Conservation (phyloP, 2,797 vertebrate genomes). For the Pristis pectinata region DNA sequence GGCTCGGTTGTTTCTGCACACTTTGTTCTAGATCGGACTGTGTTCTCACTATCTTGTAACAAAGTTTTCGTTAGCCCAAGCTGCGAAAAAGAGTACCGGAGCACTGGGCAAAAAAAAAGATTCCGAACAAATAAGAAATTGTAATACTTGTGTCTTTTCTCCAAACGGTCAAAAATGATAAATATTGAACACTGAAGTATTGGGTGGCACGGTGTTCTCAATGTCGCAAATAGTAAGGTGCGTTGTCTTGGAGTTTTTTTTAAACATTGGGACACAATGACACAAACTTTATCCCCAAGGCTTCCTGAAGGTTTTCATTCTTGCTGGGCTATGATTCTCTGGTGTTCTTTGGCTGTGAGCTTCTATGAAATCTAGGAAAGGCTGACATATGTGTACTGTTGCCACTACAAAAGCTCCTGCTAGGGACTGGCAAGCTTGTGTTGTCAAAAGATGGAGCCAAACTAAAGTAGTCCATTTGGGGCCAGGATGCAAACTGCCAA, state of each 20-base stretch:
- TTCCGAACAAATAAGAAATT: neutral
- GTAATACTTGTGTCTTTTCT: conserved; percentile 11
- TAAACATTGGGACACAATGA: neutral
- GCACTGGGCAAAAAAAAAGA: neutral
- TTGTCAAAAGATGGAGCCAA: neutral
- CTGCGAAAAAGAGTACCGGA: neutral
- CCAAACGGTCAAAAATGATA: neutral
- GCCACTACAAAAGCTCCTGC: neutral
- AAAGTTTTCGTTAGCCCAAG: neutral
- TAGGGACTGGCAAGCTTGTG: neutral
- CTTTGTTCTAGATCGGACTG: neutral
- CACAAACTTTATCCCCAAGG: neutral
- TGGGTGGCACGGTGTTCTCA: neutral
- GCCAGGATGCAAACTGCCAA: neutral
- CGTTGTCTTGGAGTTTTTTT: neutral
- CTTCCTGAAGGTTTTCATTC: neutral
- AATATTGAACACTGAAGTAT: neutral
- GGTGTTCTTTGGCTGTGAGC: neutral
- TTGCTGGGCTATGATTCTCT: neutral
- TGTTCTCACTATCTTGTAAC: neutral
- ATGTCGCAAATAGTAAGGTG: neutral
- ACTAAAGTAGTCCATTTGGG: neutral
- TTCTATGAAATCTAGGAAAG: neutral
- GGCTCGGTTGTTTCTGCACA: neutral
- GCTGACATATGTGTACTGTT: neutral